Evolutionary conservation across 2,888 invertebrate genomes (phyloP).

Genomic region (Idaea biselata): DNA sequence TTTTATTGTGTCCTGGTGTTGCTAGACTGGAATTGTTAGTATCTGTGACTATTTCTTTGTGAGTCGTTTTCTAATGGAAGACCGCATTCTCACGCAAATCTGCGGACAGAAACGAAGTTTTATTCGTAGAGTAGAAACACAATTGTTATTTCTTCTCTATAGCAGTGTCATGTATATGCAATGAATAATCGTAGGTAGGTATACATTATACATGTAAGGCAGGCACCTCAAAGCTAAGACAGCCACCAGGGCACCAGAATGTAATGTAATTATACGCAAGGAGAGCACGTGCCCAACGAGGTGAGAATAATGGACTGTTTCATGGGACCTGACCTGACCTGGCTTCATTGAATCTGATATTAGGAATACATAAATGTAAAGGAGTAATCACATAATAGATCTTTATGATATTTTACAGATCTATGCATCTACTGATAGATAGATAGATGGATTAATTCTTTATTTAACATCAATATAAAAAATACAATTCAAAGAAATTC

Average conservation of each 20-base stretch:
- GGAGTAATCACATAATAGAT: background rate
- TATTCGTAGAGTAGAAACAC: background rate
- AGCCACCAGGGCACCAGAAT: background rate
- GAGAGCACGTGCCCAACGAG: slow-evolving; percentile 29
- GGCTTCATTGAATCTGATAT: background rate
- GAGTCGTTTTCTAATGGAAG: background rate
- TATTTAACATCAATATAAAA: too few species aligned
- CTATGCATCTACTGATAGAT: too few species aligned
- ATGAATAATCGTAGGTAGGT: slow-evolving; percentile 1
- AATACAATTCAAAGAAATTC: too few species aligned
- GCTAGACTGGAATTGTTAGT: background rate
- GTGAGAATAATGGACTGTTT: slow-evolving; percentile 38
- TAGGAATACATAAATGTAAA: background rate
- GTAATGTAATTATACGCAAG: slow-evolving; percentile 47
- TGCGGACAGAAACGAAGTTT: background rate
- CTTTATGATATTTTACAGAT: background rate
- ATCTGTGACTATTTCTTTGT: slow-evolving; percentile 4
- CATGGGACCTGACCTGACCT: background rate
- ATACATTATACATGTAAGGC: slow-evolving; percentile 28
- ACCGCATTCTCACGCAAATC: background rate
- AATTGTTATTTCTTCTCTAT: background rate
- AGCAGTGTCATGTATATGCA: background rate
- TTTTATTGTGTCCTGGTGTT: slow-evolving; percentile 34
- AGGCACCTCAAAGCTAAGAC: slow-evolving; percentile 18
- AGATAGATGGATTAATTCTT: too few species aligned